Conservation (phyloP, 2,113 vertebrate species). For the Hucho hucho region DNA sequence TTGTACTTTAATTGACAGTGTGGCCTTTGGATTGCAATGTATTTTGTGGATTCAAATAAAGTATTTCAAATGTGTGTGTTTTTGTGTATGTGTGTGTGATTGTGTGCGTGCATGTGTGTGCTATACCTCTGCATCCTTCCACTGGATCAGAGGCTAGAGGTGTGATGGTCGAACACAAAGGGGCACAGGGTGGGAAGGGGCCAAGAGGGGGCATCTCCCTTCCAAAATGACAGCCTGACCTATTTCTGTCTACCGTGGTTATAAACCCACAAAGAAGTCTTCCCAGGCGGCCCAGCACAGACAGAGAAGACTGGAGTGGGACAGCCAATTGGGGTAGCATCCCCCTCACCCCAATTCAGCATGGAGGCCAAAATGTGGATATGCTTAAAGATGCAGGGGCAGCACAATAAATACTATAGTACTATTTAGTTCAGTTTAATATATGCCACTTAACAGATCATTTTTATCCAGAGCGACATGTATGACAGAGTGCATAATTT, state of each 20-base stretch:
- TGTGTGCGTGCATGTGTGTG: neutral
- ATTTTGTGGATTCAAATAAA: neutral
- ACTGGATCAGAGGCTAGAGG: neutral
- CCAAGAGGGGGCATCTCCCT: neutral
- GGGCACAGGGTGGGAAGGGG: neutral
- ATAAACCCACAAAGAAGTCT: constrained; percentile 10
- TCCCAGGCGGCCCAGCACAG: neutral
- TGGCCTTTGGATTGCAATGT: no score
- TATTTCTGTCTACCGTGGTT: constrained; percentile 14
- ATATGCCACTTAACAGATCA: no score
- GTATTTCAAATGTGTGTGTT: neutral
- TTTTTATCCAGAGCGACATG: neutral
- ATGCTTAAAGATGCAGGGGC: neutral
- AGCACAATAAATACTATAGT: neutral
- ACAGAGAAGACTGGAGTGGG: neutral
- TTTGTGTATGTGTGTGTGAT: neutral
- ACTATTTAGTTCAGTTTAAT: neutral
- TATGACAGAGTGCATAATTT: neutral
- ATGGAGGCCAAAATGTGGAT: neutral
- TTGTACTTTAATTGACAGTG: neutral
- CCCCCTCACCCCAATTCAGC: neutral
- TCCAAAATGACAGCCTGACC: constrained; percentile 38
- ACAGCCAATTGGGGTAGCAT: neutral
- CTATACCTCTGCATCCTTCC: neutral
- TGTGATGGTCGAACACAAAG: neutral